Percentiles rank a stretch among this genome's conserved stretches.
phyloP scores from a whole-genome alignment of 2,797 vertebrate species.

The Lepus oiostolus region DNA sequence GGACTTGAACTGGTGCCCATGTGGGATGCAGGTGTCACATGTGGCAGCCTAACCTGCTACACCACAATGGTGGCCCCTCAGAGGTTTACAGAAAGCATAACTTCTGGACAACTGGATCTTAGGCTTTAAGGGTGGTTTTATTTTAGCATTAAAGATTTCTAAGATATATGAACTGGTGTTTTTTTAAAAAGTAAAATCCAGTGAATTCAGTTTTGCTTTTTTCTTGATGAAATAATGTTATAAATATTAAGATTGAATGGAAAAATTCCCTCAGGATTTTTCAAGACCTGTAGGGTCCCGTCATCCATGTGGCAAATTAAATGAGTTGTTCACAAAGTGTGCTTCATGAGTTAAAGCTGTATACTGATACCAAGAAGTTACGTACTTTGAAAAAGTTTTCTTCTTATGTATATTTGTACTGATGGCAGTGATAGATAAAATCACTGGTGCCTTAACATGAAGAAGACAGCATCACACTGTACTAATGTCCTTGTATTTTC shows the following conservation, averaged over 20 bases:
- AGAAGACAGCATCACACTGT: neutral
- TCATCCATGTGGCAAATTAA: neutral
- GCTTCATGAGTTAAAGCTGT: neutral
- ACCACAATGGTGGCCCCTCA: no score
- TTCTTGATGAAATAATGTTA: slow-evolving; percentile 16
- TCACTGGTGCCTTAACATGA: neutral
- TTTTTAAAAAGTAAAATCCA: neutral
- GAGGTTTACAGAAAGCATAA: neutral
- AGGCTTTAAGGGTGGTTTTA: neutral
- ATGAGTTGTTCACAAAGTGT: neutral
- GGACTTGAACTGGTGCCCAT: no score
- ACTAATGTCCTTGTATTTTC: neutral
- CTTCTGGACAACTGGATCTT: slow-evolving; percentile 32
- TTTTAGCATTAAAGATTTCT: slow-evolving; percentile 46
- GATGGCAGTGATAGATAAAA: neutral
- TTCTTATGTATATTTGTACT: neutral
- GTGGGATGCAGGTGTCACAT: neutral
- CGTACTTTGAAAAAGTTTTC: neutral
- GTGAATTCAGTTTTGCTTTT: neutral
- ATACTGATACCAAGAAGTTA: neutral
- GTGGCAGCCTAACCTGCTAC: no score
- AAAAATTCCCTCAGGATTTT: neutral
- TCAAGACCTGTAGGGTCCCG: neutral
- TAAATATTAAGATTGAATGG: slow-evolving; percentile 24
- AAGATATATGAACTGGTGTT: neutral